phyloP scores from a whole-genome alignment of 2,113 vertebrate species.

The Podilymbus podiceps region DNA sequence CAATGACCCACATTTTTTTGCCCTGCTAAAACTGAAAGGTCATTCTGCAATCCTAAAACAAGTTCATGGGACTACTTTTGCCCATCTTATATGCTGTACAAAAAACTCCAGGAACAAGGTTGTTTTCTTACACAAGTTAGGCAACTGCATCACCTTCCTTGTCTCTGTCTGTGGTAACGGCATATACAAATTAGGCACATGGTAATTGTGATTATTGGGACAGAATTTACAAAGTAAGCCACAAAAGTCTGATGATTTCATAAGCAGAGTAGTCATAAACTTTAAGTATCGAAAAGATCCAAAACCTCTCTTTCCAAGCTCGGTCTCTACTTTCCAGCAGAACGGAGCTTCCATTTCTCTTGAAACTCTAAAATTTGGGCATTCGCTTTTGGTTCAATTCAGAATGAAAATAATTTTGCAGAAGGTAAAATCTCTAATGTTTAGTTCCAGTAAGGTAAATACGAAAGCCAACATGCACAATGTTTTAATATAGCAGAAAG shows the following conservation, averaged over 20 bases:
- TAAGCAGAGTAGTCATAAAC: neutral
- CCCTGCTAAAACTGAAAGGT: neutral
- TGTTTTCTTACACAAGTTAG: neutral
- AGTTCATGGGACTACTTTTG: neutral
- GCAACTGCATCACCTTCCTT: neutral
- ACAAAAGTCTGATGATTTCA: neutral
- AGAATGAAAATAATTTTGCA: neutral
- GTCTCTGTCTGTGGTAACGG: neutral
- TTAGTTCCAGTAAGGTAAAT: neutral
- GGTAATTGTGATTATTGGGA: neutral
- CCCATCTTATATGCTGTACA: rapidly evolving
- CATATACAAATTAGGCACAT: neutral
- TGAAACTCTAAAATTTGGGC: neutral
- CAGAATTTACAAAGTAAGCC: neutral
- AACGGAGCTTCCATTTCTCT: neutral
- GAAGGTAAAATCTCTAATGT: neutral
- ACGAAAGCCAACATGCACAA: neutral
- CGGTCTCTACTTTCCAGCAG: neutral
- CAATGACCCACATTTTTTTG: neutral
- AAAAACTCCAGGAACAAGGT: neutral
- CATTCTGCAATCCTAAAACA: neutral
- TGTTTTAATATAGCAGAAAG: neutral
- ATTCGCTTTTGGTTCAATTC: neutral
- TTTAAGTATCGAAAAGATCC: neutral
- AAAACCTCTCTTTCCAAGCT: neutral